Evolutionary conservation across 2,797 vertebrate genomes (phyloP), one percentile per base, ranked within the genome.

Genomic region (Phoeniculus purpureus): DNA sequence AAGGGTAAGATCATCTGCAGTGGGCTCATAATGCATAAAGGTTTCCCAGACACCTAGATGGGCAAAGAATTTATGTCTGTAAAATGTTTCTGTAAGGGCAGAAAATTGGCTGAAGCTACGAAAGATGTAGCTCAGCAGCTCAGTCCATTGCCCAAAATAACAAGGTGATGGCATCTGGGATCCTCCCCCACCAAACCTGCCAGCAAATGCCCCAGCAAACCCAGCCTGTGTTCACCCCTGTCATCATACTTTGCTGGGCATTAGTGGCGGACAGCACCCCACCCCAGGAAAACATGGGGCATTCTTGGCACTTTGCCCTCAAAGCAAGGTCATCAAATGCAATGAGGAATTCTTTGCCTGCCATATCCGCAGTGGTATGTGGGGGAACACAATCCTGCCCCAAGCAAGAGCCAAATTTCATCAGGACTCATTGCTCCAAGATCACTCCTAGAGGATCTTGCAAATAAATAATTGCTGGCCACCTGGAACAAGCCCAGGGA

Each of bases 211-310:
- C 92, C 94, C 89, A 94, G 95, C 93, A 91, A 95, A 96, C 94
- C 93, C 94, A 92, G 86, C 47, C 6, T 31, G n/a, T 6, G 1
- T 93, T 95, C 96, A 94, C 81, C 85, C 95, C 96, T 97, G 97
- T 96, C 97, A 96, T 93, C 97, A 94, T 8, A 11, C 94, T 89
- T 92, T 77, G 65, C 85, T 11, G 78, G 94, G 89, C 96, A 96
- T 96, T 94, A 96, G 90, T 89, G 88, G 96, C 86, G 91, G 94
- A 71, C 92, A 92, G 75, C 91, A 95, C 97, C 96, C 67, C 97
- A 95, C 97, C 97, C 97, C 85, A n/a, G 95, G 93, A 97, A 98
- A 96, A 94, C 95, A 96, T 85, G 97, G 96, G 95, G 71, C 91
- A 90, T 98, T 97, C 96, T 92, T 98, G 97, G 97, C 97, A 91